Evolutionary conservation across 2,888 invertebrate species (phyloP).

Genomic region (Lepeophtheirus nordmannii): DNA sequence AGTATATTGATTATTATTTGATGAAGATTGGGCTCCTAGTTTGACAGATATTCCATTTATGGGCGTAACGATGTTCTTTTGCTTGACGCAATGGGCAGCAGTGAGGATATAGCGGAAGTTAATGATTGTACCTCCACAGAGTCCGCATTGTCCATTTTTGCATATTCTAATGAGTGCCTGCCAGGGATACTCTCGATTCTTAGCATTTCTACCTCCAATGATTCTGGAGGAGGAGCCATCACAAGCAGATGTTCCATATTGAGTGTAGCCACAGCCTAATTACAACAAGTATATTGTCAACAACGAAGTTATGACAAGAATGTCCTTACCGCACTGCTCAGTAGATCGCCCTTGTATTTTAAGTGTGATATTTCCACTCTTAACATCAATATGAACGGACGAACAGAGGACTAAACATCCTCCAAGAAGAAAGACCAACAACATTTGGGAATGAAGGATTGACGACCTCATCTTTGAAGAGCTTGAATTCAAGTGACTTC

Average conservation of each 20-base stretch:
- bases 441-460: too few species aligned
- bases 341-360: background rate
- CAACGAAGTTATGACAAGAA: background rate
- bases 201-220: background rate
- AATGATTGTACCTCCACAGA: background rate
- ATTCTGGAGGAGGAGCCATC: background rate
- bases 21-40: background rate
- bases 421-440: too few species aligned
- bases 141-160: background rate
- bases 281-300: too few species aligned
- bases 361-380: too few species aligned
- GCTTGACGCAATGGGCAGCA: background rate
- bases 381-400: too few species aligned
- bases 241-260: background rate
- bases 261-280: background rate
- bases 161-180: background rate
- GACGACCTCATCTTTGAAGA: too few species aligned
- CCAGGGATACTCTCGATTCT: background rate
- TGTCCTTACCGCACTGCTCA: background rate
- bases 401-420: too few species aligned
- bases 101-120: background rate
- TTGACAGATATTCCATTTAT: background rate
- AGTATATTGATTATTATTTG: background rate
- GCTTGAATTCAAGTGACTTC: too few species aligned
- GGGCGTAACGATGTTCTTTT: background rate